Evolutionary conservation across 2,113 vertebrate species (phyloP).

Genomic region (Macquaria australasica): DNA sequence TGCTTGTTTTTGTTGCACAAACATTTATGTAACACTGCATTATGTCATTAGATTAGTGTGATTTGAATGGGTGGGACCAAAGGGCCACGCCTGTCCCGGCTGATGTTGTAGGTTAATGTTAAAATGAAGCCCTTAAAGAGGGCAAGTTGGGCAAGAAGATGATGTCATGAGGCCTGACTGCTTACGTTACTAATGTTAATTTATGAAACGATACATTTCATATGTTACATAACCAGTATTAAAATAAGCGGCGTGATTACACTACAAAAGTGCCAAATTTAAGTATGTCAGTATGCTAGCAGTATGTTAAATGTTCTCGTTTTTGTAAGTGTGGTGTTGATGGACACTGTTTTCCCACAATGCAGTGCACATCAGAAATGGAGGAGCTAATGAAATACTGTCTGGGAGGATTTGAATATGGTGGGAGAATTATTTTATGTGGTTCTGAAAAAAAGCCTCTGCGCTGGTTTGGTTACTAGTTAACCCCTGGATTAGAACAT

Average conservation of each 20-base stretch:
- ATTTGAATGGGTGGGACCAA: constrained; percentile 1
- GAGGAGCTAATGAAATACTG: constrained; percentile 4
- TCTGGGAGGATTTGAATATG: constrained; percentile 24
- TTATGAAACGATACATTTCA: neutral
- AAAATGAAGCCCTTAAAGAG: neutral
- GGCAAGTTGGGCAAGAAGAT: neutral
- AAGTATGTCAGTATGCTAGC: neutral
- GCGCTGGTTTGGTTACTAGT: constrained; percentile 13
- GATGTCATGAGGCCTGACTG: neutral
- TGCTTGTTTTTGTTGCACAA: neutral
- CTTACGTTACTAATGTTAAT: neutral
- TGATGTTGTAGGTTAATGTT: neutral
- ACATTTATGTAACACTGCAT: neutral
- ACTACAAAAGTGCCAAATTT: neutral
- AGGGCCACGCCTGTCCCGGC: neutral
- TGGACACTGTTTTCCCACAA: neutral
- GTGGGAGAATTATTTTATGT: constrained; percentile 28
- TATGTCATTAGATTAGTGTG: neutral
- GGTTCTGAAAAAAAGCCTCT: constrained; percentile 8
- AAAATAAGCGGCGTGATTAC: neutral
- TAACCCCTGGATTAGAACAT: constrained; percentile 34
- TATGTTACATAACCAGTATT: neutral
- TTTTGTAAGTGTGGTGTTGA: neutral
- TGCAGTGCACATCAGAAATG: neutral
- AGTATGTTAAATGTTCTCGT: neutral